Evolutionary conservation across 2,113 vertebrate genomes (phyloP).

Genomic region (Seriola aureovittata): DNA sequence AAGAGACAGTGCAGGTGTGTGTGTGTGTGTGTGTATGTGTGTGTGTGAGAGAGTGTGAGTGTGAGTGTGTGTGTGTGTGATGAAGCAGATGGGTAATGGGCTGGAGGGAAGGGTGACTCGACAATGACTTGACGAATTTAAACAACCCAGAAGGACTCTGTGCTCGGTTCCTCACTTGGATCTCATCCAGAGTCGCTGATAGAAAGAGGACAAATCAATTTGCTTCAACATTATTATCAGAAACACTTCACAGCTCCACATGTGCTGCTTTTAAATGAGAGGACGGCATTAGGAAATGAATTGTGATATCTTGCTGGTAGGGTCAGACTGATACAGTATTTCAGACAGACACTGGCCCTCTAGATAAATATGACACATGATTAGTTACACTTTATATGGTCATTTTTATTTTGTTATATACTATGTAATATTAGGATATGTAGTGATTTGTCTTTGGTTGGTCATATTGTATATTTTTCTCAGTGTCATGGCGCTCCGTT

Average conservation of each 20-base stretch:
- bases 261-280: slow-evolving; percentile 19
- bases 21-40: not conserved
- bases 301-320: not conserved
- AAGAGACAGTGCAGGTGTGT: not conserved
- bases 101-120: slow-evolving; percentile 50
- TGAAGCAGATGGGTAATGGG: slow-evolving; percentile 56
- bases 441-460: too few relatives aligned
- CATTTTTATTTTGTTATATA: not conserved
- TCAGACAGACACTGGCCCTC: not conserved
- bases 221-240: slow-evolving; percentile 56
- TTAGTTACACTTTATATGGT: not conserved
- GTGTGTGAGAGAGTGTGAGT: slow-evolving; percentile 6
- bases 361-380: not conserved
- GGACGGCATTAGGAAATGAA: slow-evolving; percentile 19
- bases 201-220: slow-evolving; percentile 65
- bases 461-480: too few relatives aligned
- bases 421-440: too few relatives aligned
- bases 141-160: slow-evolving; percentile 59
- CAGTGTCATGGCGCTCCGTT: too few relatives aligned
- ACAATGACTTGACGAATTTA: slow-evolving; percentile 69
- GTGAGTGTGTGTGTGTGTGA: slow-evolving; percentile 10
- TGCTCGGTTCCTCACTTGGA: slow-evolving; percentile 49
- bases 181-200: slow-evolving; percentile 45
- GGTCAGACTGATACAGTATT: not conserved
- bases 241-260: slow-evolving; percentile 27